Base-by-base conservation (phyloP, 2,888 invertebrate genomes). In the Hemistola chrysoprasaria region DNA sequence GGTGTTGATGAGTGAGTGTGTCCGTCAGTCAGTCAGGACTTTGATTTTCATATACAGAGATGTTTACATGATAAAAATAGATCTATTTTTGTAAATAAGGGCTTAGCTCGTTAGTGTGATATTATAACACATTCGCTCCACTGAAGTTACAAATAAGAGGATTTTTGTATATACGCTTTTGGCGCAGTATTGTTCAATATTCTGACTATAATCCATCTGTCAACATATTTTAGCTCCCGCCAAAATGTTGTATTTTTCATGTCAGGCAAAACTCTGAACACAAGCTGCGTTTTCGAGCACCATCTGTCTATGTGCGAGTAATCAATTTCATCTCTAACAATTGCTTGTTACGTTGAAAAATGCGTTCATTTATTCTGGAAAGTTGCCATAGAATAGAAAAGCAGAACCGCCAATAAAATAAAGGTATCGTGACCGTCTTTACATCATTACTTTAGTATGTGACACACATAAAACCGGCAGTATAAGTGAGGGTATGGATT, bases 341-440 rank as follows among this genome's bases (percentile, higher is more conserved):
- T 58, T 59, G 67, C 61, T 68, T 65, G 69, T 71, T 74, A 69
- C 52, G 58, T 63, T 68, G 69, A 75, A 72, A 72, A 68, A 72
- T 74, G 63, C 57, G 55, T 47, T 60, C 59, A 71, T 75, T 71
- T 70, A 65, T 71, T 57, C 43, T 34, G 34, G 23, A 39, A 45
- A 41, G 28, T 23, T 24, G 34, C 16, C 33, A 22, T 16, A 22
- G 8, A 20, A 11, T 20, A 22, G 9, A 11, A 10, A 30, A 24
- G 8, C 25, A n/a, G 9, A 11, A 34, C 40, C 38, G 38, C 26
- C 36, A 33, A 49, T 46, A 40, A 45, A 34, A 49, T 49, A 41
- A 39, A 39, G 36, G 41, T 49, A 45, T 38, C 30, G 24, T 30
- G 11, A 24, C 23, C 37, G 22, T 40, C 35, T 44, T 26, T 38